phyloP scores from a whole-genome alignment of 2,888 invertebrate species.

The Elgonia sp. region DNA sequence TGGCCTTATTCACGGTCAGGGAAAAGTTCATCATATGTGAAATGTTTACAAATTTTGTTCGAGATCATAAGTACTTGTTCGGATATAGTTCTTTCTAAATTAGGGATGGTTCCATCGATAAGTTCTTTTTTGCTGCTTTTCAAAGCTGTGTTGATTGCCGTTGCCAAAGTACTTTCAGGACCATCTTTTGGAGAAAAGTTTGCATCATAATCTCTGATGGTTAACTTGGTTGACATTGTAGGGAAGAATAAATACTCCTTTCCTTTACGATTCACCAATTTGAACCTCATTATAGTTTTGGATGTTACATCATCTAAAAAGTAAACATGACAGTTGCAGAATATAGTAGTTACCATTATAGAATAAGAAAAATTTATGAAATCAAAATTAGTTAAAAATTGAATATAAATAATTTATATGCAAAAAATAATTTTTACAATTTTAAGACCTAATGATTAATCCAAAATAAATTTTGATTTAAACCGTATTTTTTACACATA shows the following conservation, averaged over 20 bases:
- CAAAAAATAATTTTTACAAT: too few species aligned
- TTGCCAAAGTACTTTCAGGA: conserved; percentile 76
- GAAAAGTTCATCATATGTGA: conserved; percentile 85
- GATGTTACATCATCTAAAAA: conserved; percentile 78
- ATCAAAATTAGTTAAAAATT: background rate
- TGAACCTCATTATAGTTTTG: conserved; percentile 67
- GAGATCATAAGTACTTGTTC: conserved; percentile 80
- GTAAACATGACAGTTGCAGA: too few species aligned
- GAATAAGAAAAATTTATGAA: background rate
- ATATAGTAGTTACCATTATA: too few species aligned
- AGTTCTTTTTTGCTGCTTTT: conserved; percentile 83
- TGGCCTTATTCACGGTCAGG: conserved; percentile 82
- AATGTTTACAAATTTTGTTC: conserved; percentile 84
- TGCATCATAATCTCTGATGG: conserved; percentile 78
- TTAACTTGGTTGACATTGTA: conserved; percentile 79
- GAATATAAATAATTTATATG: too few species aligned
- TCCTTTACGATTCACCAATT: conserved; percentile 76
- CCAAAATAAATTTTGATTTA: too few species aligned
- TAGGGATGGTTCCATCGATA: conserved; percentile 83
- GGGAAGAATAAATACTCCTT: conserved; percentile 79
- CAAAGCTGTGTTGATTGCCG: conserved; percentile 80
- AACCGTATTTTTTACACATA: too few species aligned
- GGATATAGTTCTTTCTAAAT: conserved; percentile 84
- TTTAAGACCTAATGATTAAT: too few species aligned
- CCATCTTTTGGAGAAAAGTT: conserved; percentile 76